These are phyloP conservation scores for Carassius carassius DNA, from an alignment of 2,113 vertebrate genomes.

Conservation along the genomic window DNA sequence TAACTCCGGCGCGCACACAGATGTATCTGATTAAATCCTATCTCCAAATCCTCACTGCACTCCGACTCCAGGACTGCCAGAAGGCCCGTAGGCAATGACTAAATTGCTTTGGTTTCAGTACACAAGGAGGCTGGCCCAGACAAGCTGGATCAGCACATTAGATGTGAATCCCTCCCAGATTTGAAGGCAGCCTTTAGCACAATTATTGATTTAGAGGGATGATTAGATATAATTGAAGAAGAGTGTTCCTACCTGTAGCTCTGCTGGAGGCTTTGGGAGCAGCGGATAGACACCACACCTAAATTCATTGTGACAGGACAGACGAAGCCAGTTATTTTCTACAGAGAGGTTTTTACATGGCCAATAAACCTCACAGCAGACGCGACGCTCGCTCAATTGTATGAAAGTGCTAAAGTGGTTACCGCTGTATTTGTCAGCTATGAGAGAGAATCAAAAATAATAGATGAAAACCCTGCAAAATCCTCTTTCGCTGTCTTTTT, in stretches of 20 bases:
- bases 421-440: slow-evolving; percentile 10
- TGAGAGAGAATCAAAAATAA: slow-evolving; percentile 24
- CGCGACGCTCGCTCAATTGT: neutral
- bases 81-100: slow-evolving; percentile 96
- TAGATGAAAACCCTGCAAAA: neutral
- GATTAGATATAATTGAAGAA: slow-evolving; percentile 99
- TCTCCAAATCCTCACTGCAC: slow-evolving; percentile 73
- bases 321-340: slow-evolving; percentile 69
- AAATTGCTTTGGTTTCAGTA: slow-evolving; percentile 99
- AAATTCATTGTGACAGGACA: slow-evolving; percentile 82
- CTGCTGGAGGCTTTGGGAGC: slow-evolving; percentile 82
- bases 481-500: neutral
- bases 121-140: slow-evolving; percentile 97
- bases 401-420: slow-evolving; percentile 13
- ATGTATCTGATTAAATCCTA: slow-evolving; percentile 99
- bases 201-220: slow-evolving; percentile 98
- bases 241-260: slow-evolving; percentile 98
- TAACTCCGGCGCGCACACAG: slow-evolving; percentile 86
- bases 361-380: slow-evolving; percentile 74
- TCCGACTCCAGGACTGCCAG: slow-evolving; percentile 90
- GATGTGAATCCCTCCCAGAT: slow-evolving; percentile 95
- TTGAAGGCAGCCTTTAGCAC: slow-evolving; percentile 97
- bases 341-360: slow-evolving; percentile 78
- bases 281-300: slow-evolving; percentile 73
- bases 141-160: slow-evolving; percentile 98